Evolutionary conservation across 2,113 vertebrate genomes (phyloP).

Genomic region (Heterochromis multidens): DNA sequence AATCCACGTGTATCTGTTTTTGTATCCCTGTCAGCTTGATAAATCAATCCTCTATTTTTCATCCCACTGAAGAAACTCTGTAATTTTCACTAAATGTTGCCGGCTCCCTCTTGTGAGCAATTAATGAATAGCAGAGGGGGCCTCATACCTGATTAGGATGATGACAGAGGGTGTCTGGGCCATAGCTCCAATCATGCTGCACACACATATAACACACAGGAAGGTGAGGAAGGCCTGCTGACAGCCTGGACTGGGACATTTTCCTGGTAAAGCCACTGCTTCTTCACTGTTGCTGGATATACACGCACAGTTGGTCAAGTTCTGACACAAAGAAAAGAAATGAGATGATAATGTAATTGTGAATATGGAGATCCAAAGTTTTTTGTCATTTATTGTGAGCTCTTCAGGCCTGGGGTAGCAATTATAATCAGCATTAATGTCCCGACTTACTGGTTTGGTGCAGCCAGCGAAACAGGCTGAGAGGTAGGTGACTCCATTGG

Average conservation of each 20-base stretch:
- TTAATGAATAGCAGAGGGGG: background rate
- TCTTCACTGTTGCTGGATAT: slow-evolving; percentile 63
- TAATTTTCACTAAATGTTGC: background rate
- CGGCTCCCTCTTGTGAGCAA: slow-evolving; percentile 46
- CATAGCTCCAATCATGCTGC: slow-evolving; percentile 80
- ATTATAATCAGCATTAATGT: background rate
- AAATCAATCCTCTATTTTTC: background rate
- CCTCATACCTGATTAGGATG: slow-evolving; percentile 73
- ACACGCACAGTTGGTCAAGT: slow-evolving; percentile 73
- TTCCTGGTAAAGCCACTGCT: slow-evolving; percentile 70
- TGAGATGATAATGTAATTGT: too few species aligned
- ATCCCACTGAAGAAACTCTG: background rate
- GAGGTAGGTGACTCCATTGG: slow-evolving; percentile 77
- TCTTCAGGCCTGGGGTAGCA: rapidly evolving
- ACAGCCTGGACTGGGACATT: slow-evolving; percentile 75
- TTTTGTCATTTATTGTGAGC: background rate
- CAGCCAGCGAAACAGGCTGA: slow-evolving; percentile 79
- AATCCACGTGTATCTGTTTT: background rate
- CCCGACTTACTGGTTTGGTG: slow-evolving; percentile 69
- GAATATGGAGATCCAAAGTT: rapidly evolving
- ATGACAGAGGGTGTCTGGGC: slow-evolving; percentile 78
- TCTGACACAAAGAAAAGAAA: slow-evolving; percentile 43
- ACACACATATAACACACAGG: slow-evolving; percentile 75
- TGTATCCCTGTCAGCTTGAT: background rate
- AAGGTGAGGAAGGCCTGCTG: slow-evolving; percentile 77